Evolutionary conservation across 2,888 invertebrate species (phyloP).

Genomic region (Acrocyrtus sp.): DNA sequence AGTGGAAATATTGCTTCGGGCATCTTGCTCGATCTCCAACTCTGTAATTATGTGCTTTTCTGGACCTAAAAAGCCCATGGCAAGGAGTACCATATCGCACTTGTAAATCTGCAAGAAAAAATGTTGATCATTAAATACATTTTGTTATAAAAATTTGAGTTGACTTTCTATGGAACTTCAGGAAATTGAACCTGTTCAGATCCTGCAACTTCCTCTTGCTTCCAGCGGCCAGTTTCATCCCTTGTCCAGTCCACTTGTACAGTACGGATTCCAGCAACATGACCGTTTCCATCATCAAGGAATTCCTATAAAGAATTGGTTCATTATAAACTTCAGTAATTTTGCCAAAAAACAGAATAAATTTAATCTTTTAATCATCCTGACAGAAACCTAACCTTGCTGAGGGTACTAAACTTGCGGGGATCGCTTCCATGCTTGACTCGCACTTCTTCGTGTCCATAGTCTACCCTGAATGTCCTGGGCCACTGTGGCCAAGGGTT

Average conservation of each 20-base stretch:
- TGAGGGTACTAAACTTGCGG: conserved; percentile 90
- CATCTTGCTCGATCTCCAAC: conserved; percentile 81
- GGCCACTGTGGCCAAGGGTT: conserved; percentile 99
- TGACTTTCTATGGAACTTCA: neutral
- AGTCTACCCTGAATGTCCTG: conserved; percentile 94
- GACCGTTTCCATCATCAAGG: conserved; percentile 86
- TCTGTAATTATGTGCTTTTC: conserved; percentile 90
- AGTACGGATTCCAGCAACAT: conserved; percentile 84
- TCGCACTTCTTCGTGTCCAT: conserved; percentile 97
- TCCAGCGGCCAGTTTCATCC: conserved; percentile 89
- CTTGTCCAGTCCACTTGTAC: conserved; percentile 94
- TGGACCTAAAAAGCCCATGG: conserved; percentile 99
- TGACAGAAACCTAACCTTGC: conserved; percentile 72
- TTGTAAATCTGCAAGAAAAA: conserved; percentile 72
- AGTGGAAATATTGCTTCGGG: conserved; percentile 91
- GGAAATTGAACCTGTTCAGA: conserved; percentile 72
- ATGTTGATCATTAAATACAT: too few species aligned
- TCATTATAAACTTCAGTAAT: neutral
- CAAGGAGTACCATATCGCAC: conserved; percentile 92
- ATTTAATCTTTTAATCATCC: conserved; percentile 6
- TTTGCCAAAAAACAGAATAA: neutral
- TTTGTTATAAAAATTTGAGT: neutral
- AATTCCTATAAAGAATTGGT: conserved; percentile 75
- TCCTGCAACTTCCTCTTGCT: conserved; percentile 87
- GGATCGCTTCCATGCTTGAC: conserved; percentile 94